phyloP scores from a whole-genome alignment of 2,113 vertebrate species.

The Canis aureus region DNA sequence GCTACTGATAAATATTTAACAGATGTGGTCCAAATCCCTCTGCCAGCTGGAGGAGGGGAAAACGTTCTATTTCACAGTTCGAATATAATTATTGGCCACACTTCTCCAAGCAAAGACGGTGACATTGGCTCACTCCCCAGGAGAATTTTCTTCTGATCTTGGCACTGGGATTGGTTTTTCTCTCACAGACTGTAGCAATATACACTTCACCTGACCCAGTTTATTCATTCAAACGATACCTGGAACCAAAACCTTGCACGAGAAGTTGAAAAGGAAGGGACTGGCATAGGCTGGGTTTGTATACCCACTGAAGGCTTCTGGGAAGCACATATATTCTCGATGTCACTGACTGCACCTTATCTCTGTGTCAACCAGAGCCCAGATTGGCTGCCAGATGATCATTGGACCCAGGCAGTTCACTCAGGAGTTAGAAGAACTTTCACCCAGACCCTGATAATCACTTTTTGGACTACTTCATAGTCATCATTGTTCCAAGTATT shows the following conservation, averaged over 20 bases:
- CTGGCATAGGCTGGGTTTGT: not conserved
- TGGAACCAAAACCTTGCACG: conserved; percentile 8
- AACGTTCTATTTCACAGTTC: conserved; percentile 71
- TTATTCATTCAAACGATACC: conserved; percentile 54
- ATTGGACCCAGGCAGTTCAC: not conserved
- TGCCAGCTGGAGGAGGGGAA: conserved; percentile 74
- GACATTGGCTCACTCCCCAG: conserved; percentile 77
- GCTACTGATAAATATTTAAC: conserved; percentile 80
- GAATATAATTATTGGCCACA: conserved; percentile 74
- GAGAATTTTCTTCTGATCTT: conserved; percentile 68
- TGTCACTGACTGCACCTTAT: not conserved
- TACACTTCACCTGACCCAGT: conserved; percentile 67
- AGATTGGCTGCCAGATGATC: not conserved
- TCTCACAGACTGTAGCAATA: conserved; percentile 54
- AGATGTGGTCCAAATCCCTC: conserved; percentile 77
- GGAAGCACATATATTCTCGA: not conserved
- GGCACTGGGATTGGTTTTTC: conserved; percentile 51
- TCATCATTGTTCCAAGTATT: not conserved
- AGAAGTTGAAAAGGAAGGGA: not conserved
- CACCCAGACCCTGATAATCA: not conserved
- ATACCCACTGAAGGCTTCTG: not conserved
- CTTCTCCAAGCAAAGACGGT: conserved; percentile 78
- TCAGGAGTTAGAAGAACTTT: not conserved
- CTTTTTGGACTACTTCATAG: not conserved
- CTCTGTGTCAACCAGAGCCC: not conserved